phyloP scores from a whole-genome alignment of 2,888 invertebrate genomes.

The Spicauda simplicius region DNA sequence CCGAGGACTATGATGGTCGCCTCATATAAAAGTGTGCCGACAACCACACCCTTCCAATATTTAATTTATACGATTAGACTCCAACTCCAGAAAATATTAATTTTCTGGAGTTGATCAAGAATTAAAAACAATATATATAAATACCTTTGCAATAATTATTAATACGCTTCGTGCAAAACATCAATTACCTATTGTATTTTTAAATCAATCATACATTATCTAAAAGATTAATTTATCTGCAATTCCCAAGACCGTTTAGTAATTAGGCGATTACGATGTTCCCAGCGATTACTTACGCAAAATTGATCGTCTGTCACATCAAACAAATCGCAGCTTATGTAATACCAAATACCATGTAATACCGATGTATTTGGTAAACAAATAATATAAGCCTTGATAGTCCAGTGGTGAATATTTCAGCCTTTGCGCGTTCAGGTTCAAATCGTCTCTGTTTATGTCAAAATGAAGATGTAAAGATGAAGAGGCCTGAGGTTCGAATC shows the following conservation, averaged over 20 bases:
- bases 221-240: conserved; percentile 7
- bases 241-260: conserved; percentile 10
- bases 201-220: conserved; percentile 4
- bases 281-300: conserved; percentile 8
- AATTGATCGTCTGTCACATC: conserved; percentile 18
- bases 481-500: no score
- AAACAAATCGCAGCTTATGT: conserved; percentile 17
- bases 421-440: not conserved
- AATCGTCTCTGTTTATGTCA: not conserved
- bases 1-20: no score
- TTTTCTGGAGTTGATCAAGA: no score
- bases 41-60: no score
- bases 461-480: no score
- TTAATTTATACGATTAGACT: no score
- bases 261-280: conserved; percentile 15
- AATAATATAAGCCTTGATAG: conserved; percentile 5
- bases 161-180: not conserved
- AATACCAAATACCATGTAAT: not conserved
- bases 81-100: no score
- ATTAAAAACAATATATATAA: no score
- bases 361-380: not conserved
- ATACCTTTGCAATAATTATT: no score
- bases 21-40: no score
- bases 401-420: not conserved
- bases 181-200: conserved; percentile 2